A percentile compares a stretch with the other conserved stretches of the same genome.
Evolutionary conservation across 2,888 invertebrate species (phyloP).

Genomic region (Caenorhabditis japonica): DNA sequence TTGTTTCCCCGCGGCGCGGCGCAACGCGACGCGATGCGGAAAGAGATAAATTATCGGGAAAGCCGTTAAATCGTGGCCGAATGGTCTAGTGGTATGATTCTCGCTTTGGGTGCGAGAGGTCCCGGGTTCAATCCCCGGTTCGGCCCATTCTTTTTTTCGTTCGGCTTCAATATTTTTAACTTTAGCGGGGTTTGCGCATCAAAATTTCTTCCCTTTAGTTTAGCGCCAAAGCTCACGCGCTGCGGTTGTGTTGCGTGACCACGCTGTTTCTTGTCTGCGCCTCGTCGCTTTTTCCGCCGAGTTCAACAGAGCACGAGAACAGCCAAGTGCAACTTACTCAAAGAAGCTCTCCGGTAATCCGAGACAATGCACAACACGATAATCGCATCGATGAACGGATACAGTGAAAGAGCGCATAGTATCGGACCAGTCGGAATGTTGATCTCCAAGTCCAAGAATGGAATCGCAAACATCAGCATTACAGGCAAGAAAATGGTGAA

Average conservation of each 20-base stretch:
- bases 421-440: slow-evolving; percentile 33
- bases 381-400: slow-evolving; percentile 42
- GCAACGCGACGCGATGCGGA: too few relatives aligned
- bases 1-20: too few relatives aligned
- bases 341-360: slow-evolving; percentile 32
- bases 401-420: slow-evolving; percentile 31
- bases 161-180: too few relatives aligned
- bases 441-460: slow-evolving; percentile 33
- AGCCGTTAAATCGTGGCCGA: too few relatives aligned
- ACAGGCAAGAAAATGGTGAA: slow-evolving; percentile 39
- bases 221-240: too few relatives aligned
- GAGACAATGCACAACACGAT: slow-evolving; percentile 44
- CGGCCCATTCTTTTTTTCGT: slow-evolving; percentile 21
- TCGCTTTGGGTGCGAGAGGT: slow-evolving; percentile 78
- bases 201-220: too few relatives aligned
- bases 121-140: slow-evolving; percentile 1
- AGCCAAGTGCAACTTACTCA: slow-evolving; percentile 23
- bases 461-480: slow-evolving; percentile 34
- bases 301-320: too few relatives aligned
- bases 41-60: too few relatives aligned
- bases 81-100: slow-evolving; percentile 78
- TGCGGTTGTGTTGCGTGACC: too few relatives aligned
- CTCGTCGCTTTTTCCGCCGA: too few relatives aligned
- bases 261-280: too few relatives aligned
- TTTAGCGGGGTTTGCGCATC: too few relatives aligned